Percentiles rank a stretch among this genome's conserved stretches.
Evolutionary conservation across 2,888 invertebrate genomes (phyloP).

Genomic region (Dryomyza anilis): DNA sequence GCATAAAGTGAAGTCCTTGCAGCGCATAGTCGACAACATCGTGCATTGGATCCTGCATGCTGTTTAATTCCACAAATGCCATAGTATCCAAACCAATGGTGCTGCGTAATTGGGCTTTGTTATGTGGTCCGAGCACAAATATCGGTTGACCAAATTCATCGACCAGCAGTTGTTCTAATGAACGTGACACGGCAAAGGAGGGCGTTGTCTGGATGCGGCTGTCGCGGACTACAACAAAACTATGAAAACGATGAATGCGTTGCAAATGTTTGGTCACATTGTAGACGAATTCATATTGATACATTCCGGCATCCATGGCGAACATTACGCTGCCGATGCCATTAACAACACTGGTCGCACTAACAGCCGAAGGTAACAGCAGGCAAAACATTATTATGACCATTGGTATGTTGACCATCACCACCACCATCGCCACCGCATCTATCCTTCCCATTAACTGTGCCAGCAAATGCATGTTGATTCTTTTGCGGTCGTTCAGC

Average conservation of each 20-base stretch:
- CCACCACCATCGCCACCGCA: too few relatives aligned
- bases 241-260: background rate
- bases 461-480: too few relatives aligned
- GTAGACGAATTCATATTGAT: conserved; percentile 11
- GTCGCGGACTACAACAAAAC: conserved; percentile 20
- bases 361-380: too few relatives aligned
- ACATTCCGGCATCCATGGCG: background rate
- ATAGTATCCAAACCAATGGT: conserved; percentile 19
- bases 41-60: conserved; percentile 16
- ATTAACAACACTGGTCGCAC: too few relatives aligned
- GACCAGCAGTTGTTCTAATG: conserved; percentile 18
- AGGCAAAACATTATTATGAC: too few relatives aligned
- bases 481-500: too few relatives aligned
- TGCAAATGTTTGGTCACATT: conserved; percentile 15
- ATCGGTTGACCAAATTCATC: conserved; percentile 18
- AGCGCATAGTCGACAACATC: background rate
- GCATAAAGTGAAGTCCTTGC: conserved; percentile 11
- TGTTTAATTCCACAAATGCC: conserved; percentile 15
- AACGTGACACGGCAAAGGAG: background rate
- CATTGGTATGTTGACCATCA: too few relatives aligned
- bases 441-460: too few relatives aligned
- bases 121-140: conserved; percentile 10
- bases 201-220: background rate
- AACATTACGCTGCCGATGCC: background rate
- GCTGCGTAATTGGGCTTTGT: background rate